A percentile compares a stretch with the other conserved stretches of the same genome.
These are phyloP conservation scores for Orchesella flavescens DNA, from an alignment of 2,888 invertebrate species.

Conservation along the genomic window DNA sequence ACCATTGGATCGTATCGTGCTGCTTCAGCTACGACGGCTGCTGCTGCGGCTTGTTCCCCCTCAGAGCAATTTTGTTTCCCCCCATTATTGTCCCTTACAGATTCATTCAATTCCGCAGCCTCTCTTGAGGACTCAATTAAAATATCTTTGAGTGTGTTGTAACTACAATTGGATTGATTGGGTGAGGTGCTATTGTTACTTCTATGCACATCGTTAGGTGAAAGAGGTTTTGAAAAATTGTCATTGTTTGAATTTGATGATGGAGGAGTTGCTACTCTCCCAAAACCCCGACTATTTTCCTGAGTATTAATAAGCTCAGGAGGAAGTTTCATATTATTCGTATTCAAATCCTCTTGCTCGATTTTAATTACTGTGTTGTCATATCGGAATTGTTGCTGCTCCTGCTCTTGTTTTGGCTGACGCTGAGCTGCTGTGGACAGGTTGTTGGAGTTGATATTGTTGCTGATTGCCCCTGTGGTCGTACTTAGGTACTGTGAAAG, in stretches of 20 bases:
- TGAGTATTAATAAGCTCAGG: slow-evolving; percentile 20
- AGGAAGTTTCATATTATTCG: slow-evolving; percentile 31
- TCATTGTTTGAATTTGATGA: background rate
- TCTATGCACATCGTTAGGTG: no score
- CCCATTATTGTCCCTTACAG: background rate
- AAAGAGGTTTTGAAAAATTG: no score
- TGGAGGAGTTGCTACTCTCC: background rate
- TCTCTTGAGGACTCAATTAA: slow-evolving; percentile 36
- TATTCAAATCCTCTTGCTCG: slow-evolving; percentile 37
- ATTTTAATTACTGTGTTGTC: slow-evolving; percentile 53
- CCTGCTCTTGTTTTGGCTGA: background rate
- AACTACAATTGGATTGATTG: slow-evolving; percentile 8
- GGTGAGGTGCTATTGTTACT: background rate
- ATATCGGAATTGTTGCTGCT: slow-evolving; percentile 33
- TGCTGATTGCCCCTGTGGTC: background rate
- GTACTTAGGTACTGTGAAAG: slow-evolving; percentile 13
- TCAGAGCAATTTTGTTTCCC: background rate
- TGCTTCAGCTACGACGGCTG: background rate
- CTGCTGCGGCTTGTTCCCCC: background rate
- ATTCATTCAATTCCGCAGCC: slow-evolving; percentile 10
- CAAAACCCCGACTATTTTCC: background rate
- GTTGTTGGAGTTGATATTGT: no score
- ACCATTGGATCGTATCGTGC: slow-evolving; percentile 44
- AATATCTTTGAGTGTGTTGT: slow-evolving; percentile 38
- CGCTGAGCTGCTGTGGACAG: background rate